Base-by-base conservation (phyloP, 2,113 vertebrate species). In the Thamnophis sirtalis region DNA sequence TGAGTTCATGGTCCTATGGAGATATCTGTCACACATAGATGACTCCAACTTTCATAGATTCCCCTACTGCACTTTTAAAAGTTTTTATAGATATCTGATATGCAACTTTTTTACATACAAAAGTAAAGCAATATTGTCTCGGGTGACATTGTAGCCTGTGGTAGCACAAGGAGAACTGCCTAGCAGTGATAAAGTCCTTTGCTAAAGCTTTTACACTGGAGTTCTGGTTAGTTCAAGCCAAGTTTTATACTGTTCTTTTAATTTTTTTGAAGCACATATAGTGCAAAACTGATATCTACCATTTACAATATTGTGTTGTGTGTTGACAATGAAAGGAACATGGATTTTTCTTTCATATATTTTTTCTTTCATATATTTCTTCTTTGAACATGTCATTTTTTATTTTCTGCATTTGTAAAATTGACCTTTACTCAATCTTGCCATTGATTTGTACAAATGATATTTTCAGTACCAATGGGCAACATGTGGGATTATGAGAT, bases 51-150 rank as follows among this genome's bases (percentile, higher is more conserved):
- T 91, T 93, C 87, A 90, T 55, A 43, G 24, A 60, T 1, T 48
- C 38, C 91, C 80, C 43, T 50, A 0, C 91, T 49, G 19, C 56
- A 26, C 26, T 63, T 92, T 3, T 33, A 94, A 95, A 95, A 95
- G 94, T 95, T 94, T 95, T 95, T 94, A 93, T 94, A 93, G 90
- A 63, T 43, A 86, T 50, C 50, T 88, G 89, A 90, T 91, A 91
- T 85, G 91, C 87, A 73, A 88, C 60, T 93, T 92, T 95, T 95
- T 94, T 87, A 84, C 92, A 33, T 11, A 87, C 6, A 88, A 89
- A 24, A 87, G n/a, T 60, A 86, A 84, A 0, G 1, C 55, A 92
- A 22, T 8, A 55, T 0, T 92, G 94, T 90, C 95, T 95, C 13
- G 87, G 93, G 93, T 94, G 93, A 93, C 28, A 5, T 0, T 26